Evolutionary conservation across 2,888 invertebrate genomes (phyloP), one percentile per base, ranked within the genome.

Genomic region (Hedychridium roseum): DNA sequence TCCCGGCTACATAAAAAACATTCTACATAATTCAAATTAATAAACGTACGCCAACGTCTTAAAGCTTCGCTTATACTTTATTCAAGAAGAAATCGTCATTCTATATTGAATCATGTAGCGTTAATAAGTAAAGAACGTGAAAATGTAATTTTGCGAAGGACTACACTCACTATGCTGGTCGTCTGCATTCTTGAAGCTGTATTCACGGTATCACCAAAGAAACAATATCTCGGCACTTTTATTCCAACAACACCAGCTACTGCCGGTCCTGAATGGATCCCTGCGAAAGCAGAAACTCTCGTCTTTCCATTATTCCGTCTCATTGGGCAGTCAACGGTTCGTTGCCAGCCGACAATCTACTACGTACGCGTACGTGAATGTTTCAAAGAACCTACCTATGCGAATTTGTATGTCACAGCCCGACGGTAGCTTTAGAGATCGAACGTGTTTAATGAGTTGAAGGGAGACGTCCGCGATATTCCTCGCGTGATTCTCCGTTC

Each of bases 151-250:
- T 7, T 11, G 4, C 36, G 3, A 21, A 56, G 42, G 11, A 5
- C 11, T 23, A 60, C 21, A 30, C 71, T 74, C 74, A 86, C 87
- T 77, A 81, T 70, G 60, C 86, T 84, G 15, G 84, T 83, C 1
- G 87, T 85, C 74, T 94, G 94, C 93, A 94, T 94, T 47, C 94
- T 84, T 2, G 94, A 92, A 1, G 94, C 94, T 0, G 92, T 94
- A 74, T 95, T 95, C 12, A 95, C 92, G 0, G 94, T 91, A 75
- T 94, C 94, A 0, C 94, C 94, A 54, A 94, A 94, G 36, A 95
- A 86, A 66, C 94, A 94, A 76, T 92, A 94, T 61, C 93, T 84
- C 0, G 92, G 93, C 40, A 92, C 87, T 69, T 92, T 90, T 27
- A 89, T 80, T 0, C 94, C 94, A 0, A 94, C 89, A 15, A 94